These are phyloP conservation scores for Hypocryptadius cinnamomeus DNA, from an alignment of 2,113 vertebrate genomes.

Conservation along the genomic window DNA sequence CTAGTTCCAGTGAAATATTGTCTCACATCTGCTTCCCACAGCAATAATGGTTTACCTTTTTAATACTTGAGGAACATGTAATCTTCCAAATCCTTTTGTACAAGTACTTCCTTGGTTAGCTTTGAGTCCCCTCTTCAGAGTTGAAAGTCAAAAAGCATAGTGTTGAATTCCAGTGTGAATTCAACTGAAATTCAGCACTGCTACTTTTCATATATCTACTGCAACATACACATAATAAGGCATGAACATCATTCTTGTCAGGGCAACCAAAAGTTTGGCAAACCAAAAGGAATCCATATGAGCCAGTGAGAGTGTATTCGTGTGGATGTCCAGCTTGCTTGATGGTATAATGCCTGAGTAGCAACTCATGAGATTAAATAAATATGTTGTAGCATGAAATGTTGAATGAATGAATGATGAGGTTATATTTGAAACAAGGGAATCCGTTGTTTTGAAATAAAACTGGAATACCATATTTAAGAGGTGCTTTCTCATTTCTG, in stretches of 20 bases:
- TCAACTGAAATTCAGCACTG: neutral
- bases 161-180: neutral
- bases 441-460: neutral
- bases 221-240: neutral
- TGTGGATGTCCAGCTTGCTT: neutral
- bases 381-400: neutral
- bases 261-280: neutral
- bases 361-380: neutral
- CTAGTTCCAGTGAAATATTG: neutral
- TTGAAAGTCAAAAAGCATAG: neutral
- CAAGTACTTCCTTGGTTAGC: neutral
- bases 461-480: slow-evolving; percentile 29
- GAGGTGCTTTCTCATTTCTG: neutral
- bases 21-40: neutral
- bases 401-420: neutral
- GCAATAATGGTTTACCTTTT: neutral
- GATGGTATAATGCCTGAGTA: neutral
- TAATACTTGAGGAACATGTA: neutral
- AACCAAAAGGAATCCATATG: neutral
- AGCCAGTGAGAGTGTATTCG: neutral
- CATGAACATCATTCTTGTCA: neutral
- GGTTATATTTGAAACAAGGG: neutral
- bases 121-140: neutral
- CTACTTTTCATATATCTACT: neutral
- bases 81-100: neutral